Evolutionary conservation across 2,888 invertebrate genomes (phyloP).

Genomic region (Acronicta psi): DNA sequence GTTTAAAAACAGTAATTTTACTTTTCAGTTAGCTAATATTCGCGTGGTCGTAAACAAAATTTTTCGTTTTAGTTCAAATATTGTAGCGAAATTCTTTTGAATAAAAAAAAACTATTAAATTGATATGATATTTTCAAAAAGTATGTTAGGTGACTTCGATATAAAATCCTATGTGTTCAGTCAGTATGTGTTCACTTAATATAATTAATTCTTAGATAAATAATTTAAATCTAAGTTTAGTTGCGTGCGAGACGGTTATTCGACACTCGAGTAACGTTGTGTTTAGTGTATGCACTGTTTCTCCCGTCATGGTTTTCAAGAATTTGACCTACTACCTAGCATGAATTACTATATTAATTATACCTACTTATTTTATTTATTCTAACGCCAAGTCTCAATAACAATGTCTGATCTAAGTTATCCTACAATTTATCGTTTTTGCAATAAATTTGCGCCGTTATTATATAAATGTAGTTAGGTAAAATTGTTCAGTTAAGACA

Average conservation of each 20-base stretch:
- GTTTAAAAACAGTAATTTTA: slow-evolving; percentile 65
- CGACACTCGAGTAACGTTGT: slow-evolving; percentile 38
- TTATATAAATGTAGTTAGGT: slow-evolving; percentile 48
- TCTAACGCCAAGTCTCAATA: slow-evolving; percentile 41
- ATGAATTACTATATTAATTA: slow-evolving; percentile 20
- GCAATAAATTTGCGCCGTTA: slow-evolving; percentile 30
- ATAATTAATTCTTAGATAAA: slow-evolving; percentile 64
- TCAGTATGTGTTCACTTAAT: slow-evolving; percentile 82
- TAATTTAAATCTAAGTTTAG: slow-evolving; percentile 60
- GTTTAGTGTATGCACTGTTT: slow-evolving; percentile 37
- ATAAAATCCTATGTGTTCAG: slow-evolving; percentile 79
- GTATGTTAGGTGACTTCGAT: slow-evolving; percentile 51
- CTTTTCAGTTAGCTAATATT: slow-evolving; percentile 64
- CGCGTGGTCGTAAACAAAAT: slow-evolving; percentile 71
- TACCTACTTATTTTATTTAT: slow-evolving; percentile 23
- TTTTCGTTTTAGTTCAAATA: slow-evolving; percentile 81
- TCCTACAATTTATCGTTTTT: slow-evolving; percentile 52
- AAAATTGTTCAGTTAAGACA: slow-evolving; percentile 34
- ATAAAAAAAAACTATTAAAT: slow-evolving; percentile 66
- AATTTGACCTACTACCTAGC: slow-evolving; percentile 33
- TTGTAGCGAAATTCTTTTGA: slow-evolving; percentile 80
- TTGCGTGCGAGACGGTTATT: slow-evolving; percentile 55
- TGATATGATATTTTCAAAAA: slow-evolving; percentile 58
- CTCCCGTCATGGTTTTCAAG: slow-evolving; percentile 67
- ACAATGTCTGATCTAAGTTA: slow-evolving; percentile 37